Evolutionary conservation across 2,888 invertebrate genomes (phyloP).

Genomic region (Dicycla oo): DNA sequence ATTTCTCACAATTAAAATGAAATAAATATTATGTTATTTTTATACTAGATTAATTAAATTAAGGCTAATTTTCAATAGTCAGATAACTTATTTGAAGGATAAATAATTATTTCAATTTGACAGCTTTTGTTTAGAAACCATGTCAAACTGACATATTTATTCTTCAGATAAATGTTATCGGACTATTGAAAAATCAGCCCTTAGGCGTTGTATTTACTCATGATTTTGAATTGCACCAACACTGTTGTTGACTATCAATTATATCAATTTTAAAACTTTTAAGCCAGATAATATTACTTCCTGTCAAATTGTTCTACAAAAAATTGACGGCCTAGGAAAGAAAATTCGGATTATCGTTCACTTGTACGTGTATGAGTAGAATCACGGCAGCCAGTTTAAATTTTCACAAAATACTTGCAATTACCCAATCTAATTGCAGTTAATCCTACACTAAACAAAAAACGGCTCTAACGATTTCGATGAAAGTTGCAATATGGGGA

Average conservation of each 20-base stretch:
- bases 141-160: too few relatives aligned
- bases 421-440: too few relatives aligned
- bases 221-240: constrained; percentile 45
- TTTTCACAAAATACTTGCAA: neutral
- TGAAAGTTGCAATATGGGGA: too few relatives aligned
- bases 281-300: constrained; percentile 16
- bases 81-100: too few relatives aligned
- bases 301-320: constrained; percentile 31
- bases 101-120: too few relatives aligned
- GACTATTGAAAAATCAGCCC: too few relatives aligned
- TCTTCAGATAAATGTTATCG: too few relatives aligned
- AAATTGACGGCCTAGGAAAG: neutral
- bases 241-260: constrained; percentile 33
- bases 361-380: neutral
- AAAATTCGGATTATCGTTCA: neutral
- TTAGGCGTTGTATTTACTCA: constrained; percentile 38
- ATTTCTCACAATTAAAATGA: constrained; percentile 20
- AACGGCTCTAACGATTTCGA: too few relatives aligned
- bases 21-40: constrained; percentile 50
- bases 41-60: constrained; percentile 50
- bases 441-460: too few relatives aligned
- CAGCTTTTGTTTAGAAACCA: too few relatives aligned
- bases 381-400: neutral
- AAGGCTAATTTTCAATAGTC: too few relatives aligned
- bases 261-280: constrained; percentile 8